phyloP scores from a whole-genome alignment of 2,888 invertebrate genomes.

The Apodemia hepburni region DNA sequence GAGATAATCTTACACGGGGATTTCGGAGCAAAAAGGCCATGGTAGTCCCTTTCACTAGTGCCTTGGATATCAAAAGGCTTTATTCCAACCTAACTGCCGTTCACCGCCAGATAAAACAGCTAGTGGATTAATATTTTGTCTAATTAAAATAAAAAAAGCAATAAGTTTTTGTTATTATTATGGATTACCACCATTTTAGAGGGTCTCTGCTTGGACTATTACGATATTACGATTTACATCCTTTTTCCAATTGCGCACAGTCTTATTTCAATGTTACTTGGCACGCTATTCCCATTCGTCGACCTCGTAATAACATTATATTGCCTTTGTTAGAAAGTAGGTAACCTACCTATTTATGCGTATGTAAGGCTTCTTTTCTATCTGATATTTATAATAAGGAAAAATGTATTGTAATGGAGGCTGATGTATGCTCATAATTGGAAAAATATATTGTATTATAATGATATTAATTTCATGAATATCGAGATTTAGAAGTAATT shows the following conservation, averaged over 20 bases:
- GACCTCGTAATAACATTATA: conserved; percentile 12
- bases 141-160: no score
- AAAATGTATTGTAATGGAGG: conserved; percentile 6
- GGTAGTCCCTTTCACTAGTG: no score
- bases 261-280: conserved; percentile 7
- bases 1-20: no score
- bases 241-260: neutral
- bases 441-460: neutral
- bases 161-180: no score
- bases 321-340: conserved; percentile 15
- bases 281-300: neutral
- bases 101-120: no score
- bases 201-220: no score
- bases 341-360: conserved; percentile 8
- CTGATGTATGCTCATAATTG: neutral
- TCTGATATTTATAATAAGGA: conserved; percentile 7
- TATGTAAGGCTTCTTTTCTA: conserved; percentile 9
- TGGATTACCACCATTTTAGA: no score
- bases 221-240: neutral
- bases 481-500: neutral
- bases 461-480: neutral
- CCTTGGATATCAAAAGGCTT: no score
- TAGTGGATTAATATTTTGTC: no score
- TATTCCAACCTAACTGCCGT: no score
- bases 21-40: no score